phyloP scores from a whole-genome alignment of 2,113 vertebrate species.

The Dasyornis broadbenti region DNA sequence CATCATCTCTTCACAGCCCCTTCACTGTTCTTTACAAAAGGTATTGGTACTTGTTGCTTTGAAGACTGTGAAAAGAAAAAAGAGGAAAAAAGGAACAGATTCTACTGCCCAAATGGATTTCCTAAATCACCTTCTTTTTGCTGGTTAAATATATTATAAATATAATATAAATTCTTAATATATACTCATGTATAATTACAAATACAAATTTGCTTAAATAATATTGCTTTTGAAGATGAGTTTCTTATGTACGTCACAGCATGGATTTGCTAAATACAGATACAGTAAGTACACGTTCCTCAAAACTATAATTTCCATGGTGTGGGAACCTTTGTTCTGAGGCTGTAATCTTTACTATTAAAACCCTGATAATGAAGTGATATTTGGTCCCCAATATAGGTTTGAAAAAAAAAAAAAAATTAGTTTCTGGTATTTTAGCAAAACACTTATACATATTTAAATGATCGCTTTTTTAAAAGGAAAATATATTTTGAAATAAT shows the following conservation, averaged over 20 bases:
- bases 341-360: neutral
- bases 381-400: neutral
- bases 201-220: neutral
- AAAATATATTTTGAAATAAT: neutral
- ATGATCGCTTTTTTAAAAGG: rapidly evolving
- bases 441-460: neutral
- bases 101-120: neutral
- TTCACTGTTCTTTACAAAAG: neutral
- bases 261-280: neutral
- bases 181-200: neutral
- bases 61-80: neutral
- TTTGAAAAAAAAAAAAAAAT: neutral
- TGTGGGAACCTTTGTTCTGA: neutral
- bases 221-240: neutral
- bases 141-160: neutral
- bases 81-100: neutral
- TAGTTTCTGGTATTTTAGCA: neutral
- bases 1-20: neutral
- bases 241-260: neutral
- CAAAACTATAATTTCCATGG: neutral
- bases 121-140: neutral
- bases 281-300: neutral
- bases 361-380: neutral
- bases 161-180: neutral
- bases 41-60: neutral